phyloP scores from a whole-genome alignment of 2,113 vertebrate genomes.

The Malurus cyaneus region DNA sequence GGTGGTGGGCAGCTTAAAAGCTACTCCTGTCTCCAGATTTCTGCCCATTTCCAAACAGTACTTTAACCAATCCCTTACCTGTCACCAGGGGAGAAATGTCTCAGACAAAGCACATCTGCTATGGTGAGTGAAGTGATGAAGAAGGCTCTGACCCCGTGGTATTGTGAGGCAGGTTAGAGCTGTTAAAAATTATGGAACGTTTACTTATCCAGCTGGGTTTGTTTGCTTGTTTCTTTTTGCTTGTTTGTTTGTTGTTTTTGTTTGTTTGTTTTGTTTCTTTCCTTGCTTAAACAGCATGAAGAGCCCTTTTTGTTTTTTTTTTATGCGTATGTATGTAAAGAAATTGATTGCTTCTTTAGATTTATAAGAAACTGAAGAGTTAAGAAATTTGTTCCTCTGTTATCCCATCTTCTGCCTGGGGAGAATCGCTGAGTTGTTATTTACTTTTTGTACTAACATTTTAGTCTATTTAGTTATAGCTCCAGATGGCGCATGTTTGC shows the following conservation, averaged over 20 bases:
- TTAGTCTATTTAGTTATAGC: background rate
- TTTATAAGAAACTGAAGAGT: background rate
- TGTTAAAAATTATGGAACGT: background rate
- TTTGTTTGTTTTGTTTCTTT: background rate
- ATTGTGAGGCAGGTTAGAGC: background rate
- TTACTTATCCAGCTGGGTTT: background rate
- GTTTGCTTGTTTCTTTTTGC: background rate
- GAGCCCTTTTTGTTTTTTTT: background rate
- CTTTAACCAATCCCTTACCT: background rate
- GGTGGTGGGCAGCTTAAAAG: background rate
- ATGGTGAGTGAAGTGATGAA: accelerated
- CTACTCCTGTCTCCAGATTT: background rate
- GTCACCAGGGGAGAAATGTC: background rate
- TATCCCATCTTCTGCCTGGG: background rate
- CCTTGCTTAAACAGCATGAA: background rate
- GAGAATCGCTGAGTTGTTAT: background rate
- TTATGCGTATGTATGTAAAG: background rate
- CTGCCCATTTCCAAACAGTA: background rate
- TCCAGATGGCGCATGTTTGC: background rate
- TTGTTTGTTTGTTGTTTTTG: background rate
- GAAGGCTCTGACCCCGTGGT: background rate
- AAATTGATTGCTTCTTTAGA: background rate
- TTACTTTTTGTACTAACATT: background rate
- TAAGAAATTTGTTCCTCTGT: background rate
- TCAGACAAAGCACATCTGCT: background rate